A percentile compares a stretch with the other conserved stretches of the same genome.
These are phyloP conservation scores for Pterostichus niger DNA, from an alignment of 2,888 invertebrate genomes.

Conservation along the genomic window DNA sequence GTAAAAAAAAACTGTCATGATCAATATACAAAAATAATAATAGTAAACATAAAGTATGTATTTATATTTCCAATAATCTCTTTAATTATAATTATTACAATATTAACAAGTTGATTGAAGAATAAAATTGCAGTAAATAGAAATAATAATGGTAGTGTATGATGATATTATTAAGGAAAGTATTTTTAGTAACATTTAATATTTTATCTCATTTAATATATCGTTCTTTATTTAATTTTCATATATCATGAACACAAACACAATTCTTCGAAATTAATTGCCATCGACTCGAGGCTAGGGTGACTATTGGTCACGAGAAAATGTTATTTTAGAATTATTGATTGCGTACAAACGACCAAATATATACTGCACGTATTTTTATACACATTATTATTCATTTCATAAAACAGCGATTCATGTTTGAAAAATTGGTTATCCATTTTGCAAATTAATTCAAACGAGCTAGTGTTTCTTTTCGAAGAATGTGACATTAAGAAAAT, in stretches of 20 bases:
- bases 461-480: conserved; percentile 19
- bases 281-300: conserved; percentile 47
- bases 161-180: conserved; percentile 14
- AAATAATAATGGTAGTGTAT: background rate
- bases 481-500: conserved; percentile 28
- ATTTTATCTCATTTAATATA: conserved; percentile 49
- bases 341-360: conserved; percentile 48
- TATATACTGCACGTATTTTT: conserved; percentile 55
- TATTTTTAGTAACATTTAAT: conserved; percentile 49
- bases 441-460: conserved; percentile 43
- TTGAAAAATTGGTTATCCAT: conserved; percentile 48
- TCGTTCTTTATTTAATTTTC: conserved; percentile 54
- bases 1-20: too few species aligned
- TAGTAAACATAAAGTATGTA: too few species aligned
- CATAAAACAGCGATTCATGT: conserved; percentile 42
- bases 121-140: too few species aligned
- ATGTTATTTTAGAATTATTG: conserved; percentile 60
- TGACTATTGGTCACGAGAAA: conserved; percentile 58
- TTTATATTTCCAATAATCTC: too few species aligned
- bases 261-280: conserved; percentile 56
- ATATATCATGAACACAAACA: conserved; percentile 52
- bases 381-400: conserved; percentile 20
- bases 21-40: too few species aligned
- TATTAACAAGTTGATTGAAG: too few species aligned
- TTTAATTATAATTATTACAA: too few species aligned